Percentiles rank a stretch among this genome's conserved stretches.
Conservation (phyloP, 1,140 invertebrate genomes). For the Anoplophora glabripennis region DNA sequence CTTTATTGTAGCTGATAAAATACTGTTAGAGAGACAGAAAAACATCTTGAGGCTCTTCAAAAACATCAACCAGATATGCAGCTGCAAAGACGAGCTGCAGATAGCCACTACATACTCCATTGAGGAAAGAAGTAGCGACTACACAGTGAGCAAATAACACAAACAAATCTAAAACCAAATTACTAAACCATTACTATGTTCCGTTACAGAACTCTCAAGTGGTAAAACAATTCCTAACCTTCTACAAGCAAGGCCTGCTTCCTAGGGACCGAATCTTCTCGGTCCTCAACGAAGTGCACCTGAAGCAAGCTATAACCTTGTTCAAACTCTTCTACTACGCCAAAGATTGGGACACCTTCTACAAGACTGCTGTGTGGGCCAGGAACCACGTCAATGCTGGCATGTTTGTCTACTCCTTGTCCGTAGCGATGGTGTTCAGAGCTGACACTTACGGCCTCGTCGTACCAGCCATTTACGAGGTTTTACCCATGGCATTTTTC, state of each 20-base stretch:
- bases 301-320: slow-evolving; percentile 55
- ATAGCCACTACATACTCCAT: too few relatives aligned
- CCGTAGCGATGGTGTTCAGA: slow-evolving; percentile 59
- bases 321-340: slow-evolving; percentile 62
- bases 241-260: slow-evolving; percentile 45
- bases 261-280: slow-evolving; percentile 49
- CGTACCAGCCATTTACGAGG: slow-evolving; percentile 65
- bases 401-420: slow-evolving; percentile 62
- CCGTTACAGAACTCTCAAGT: slow-evolving; percentile 51
- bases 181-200: too few relatives aligned
- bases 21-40: too few relatives aligned
- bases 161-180: too few relatives aligned
- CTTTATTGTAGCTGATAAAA: too few relatives aligned
- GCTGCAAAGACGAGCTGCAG: too few relatives aligned
- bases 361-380: slow-evolving; percentile 62
- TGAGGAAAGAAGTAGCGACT: too few relatives aligned
- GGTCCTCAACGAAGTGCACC: slow-evolving; percentile 52
- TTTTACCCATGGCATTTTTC: slow-evolving; percentile 63
- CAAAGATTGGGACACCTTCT: slow-evolving; percentile 64
- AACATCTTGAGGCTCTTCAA: too few relatives aligned
- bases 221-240: slow-evolving; percentile 51
- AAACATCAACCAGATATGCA: too few relatives aligned
- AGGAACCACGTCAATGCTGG: slow-evolving; percentile 61
- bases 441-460: slow-evolving; percentile 58
- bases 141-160: too few relatives aligned